Evolutionary conservation across 2,113 vertebrate species (phyloP), one percentile per base, ranked within the genome.

Genomic region (Colistium nudipinnis): DNA sequence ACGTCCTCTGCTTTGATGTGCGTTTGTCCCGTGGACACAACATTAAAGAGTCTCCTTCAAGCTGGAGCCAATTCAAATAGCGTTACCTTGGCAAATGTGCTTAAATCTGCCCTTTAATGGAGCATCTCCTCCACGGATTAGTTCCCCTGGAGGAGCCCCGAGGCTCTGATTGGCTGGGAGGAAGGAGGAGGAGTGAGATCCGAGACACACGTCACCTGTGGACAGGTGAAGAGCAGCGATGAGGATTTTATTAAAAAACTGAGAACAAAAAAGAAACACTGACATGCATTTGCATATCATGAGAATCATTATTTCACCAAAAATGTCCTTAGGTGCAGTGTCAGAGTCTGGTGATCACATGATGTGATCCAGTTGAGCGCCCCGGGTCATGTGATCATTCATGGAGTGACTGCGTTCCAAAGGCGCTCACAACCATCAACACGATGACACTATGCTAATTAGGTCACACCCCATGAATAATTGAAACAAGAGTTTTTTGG

Each of bases 61-160:
- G 79, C 83, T 22, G 63, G 64, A 75, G 69, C 70, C 66, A 82
- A 86, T 82, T 81, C 76, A 85, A 73, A 83, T 74, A 86, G 56
- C 78, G 74, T 85, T 87, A 89, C 80, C 86, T 90, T 89, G 69
- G 76, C 66, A 87, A 90, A 82, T 81, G 79, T 74, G 87, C 89
- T 86, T 87, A 82, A 89, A 88, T 85, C 65, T 90, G 83, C 73
- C 81, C 83, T 89, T 91, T 89, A 86, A 91, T 87, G 85, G 70
- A 69, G 53, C 30, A 51, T 84, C 75, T 51, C 48, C 82, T 76
- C 49, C 71, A 72, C 77, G 62, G 57, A 89, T 88, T 81, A 77
- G 76, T 83, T 86, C 64, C 76, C 72, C 74, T 71, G 76, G 12
- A 61, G 49, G 35, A 36, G 56, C 24, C 43, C 54, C 38, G 17